Evolutionary conservation across 2,797 vertebrate genomes (phyloP), one percentile per base, ranked within the genome.

Genomic region (Rhinogobio ventralis): DNA sequence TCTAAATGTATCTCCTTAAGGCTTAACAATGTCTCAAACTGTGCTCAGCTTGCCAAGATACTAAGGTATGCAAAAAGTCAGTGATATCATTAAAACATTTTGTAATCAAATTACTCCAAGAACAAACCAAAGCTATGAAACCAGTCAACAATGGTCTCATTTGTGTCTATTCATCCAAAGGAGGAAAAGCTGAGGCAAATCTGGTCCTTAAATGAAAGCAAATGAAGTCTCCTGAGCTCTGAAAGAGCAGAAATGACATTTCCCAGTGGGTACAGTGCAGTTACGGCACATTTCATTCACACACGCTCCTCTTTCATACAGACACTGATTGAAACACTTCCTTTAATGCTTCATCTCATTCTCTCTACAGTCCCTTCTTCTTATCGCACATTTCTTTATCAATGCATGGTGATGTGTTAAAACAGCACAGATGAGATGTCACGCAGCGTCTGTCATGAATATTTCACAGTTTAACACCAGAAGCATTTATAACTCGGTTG

Each of bases 391-490:
- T 23, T 64, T 62, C 28, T 82, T 64, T 17, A 62, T 82, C 81
- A 73, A 2, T 13, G 30, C 28, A 67, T 11, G 1, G 79, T 28
- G 45, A 67, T 8, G 55, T 28, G 72, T 36, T n/a, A 46, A 51
- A 33, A 64, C 57, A 66, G 42, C 66, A 73, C 14, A 62, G 46
- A 49, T 36, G 69, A 66, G 28, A 53, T 25, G 30, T 67, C 78
- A 53, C 15, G 15, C 51, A 15, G 15, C 36, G 14, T 57, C 66
- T 72, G 68, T 46, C 25, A 60, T 74, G 13, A 77, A 78, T 53
- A 79, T 86, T 86, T 86, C 45, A 80, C 53, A 23, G 25, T 85
- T 62, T 84, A 68, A 86, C 45, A 28, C 20, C 8, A 30, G 55
- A 33, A 46, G 71, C 51, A n/a, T 83, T 42, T 20, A 62, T 45